These are phyloP conservation scores for Hyles vespertilio DNA, from an alignment of 1,140 invertebrate genomes.

Conservation along the genomic window DNA sequence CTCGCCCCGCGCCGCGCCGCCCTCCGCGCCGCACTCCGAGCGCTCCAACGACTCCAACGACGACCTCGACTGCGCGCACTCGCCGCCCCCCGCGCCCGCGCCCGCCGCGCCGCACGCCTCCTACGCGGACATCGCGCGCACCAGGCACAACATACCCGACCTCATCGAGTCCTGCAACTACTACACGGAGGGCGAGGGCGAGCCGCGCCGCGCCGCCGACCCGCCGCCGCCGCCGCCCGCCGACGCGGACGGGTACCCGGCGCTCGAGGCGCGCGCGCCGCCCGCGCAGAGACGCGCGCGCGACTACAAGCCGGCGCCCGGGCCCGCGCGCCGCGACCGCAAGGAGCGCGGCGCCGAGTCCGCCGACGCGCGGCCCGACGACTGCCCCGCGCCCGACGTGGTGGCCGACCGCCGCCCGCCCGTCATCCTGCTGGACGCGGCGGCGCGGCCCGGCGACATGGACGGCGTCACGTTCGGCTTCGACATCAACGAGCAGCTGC, in stretches of 20 bases:
- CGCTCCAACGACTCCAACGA: conserved; percentile 84
- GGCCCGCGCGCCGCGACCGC: conserved; percentile 17
- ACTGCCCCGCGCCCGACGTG: conserved; percentile 49
- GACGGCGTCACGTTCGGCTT: conserved; percentile 81
- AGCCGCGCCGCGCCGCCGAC: conserved; percentile 18
- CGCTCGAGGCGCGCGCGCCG: conserved; percentile 31
- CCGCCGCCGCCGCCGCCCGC: conserved; percentile 23
- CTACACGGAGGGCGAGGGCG: conserved; percentile 44
- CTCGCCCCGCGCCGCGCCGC: conserved; percentile 76
- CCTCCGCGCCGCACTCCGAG: conserved; percentile 82
- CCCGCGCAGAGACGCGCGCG: conserved; percentile 6
- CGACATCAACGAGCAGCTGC: conserved; percentile 81
- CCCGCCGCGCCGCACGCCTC: conserved; percentile 79
- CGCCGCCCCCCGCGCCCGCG: conserved; percentile 79
- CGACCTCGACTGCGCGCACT: conserved; percentile 84
- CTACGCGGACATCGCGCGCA: conserved; percentile 85
- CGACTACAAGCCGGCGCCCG: conserved; percentile 14
- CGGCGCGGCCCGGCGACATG: conserved; percentile 72
- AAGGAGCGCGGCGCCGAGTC: conserved; percentile 21
- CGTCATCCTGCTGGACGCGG: conserved; percentile 79
- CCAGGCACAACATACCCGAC: conserved; percentile 71
- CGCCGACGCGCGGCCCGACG: conserved; percentile 9
- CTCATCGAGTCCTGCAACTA: conserved; percentile 71
- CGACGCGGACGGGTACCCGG: conserved; percentile 40
- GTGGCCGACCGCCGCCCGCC: conserved; percentile 74